Evolutionary conservation across 2,113 vertebrate species (phyloP).

Genomic region (Mungos mungo): DNA sequence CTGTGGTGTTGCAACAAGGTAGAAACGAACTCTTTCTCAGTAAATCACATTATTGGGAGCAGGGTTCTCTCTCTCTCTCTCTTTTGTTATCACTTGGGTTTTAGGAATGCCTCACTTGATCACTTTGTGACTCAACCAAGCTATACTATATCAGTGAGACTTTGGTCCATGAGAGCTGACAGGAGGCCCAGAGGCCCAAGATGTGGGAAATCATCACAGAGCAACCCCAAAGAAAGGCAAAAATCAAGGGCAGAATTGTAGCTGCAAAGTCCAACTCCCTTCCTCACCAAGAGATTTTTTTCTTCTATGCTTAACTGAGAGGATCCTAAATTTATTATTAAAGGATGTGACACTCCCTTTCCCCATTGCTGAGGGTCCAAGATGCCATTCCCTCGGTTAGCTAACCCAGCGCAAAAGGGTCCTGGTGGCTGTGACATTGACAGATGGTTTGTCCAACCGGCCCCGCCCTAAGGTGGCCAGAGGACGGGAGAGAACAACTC

Average conservation of each 20-base stretch:
- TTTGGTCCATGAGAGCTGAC: not conserved
- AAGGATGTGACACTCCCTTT: not conserved
- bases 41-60: not conserved
- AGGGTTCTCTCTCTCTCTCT: not conserved
- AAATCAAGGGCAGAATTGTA: not conserved
- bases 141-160: not conserved
- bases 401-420: not conserved
- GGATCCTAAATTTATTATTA: not conserved
- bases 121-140: not conserved
- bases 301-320: not conserved
- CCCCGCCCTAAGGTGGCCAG: not conserved
- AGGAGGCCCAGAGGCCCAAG: not conserved
- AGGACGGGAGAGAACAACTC: not conserved
- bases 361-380: not conserved
- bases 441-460: not conserved
- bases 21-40: not conserved
- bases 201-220: not conserved
- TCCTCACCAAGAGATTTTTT: not conserved
- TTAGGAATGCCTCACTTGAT: conserved; percentile 13
- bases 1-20: not conserved
- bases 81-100: not conserved
- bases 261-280: not conserved
- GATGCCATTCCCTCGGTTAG: not conserved
- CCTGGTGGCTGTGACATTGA: not conserved
- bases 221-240: not conserved